A percentile compares a stretch with the other conserved stretches of the same genome.
phyloP scores from a whole-genome alignment of 23 tunicate species.

The Trididemnum nubilum region DNA sequence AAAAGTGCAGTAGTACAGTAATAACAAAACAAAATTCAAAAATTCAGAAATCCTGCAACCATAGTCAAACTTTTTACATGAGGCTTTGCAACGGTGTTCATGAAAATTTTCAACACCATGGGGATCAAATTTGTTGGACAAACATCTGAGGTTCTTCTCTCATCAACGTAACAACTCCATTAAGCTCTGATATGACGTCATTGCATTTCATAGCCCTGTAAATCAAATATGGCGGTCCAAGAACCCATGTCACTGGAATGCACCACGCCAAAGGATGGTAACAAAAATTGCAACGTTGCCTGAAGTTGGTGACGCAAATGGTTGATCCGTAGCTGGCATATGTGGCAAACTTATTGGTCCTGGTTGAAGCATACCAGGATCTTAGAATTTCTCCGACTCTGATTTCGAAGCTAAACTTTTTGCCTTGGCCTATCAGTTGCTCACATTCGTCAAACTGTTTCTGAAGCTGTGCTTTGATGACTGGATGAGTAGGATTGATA shows the following conservation, averaged over 20 bases:
- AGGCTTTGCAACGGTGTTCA: no score
- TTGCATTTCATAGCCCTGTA: not conserved
- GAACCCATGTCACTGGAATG: not conserved
- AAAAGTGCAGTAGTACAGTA: no score
- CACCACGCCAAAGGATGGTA: not conserved
- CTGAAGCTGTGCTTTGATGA: constrained; percentile 1
- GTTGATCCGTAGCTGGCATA: not conserved
- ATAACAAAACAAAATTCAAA: no score
- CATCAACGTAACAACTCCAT: not conserved
- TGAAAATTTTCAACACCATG: no score
- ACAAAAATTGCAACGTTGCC: not conserved
- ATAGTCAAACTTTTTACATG: no score
- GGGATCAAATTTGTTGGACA: not conserved
- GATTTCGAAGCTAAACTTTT: not conserved
- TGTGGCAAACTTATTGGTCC: not conserved
- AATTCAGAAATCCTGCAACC: no score
- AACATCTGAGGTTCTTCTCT: not conserved
- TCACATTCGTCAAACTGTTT: not conserved
- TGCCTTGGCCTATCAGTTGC: not conserved
- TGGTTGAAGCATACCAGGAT: not conserved
- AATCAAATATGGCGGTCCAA: not conserved
- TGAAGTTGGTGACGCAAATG: constrained; percentile 5
- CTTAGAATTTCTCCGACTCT: not conserved
- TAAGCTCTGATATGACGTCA: not conserved
- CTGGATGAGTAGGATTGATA: constrained; percentile 17